These are phyloP conservation scores for Cochlearius cochlearius DNA, from an alignment of 2,113 vertebrate genomes.

Conservation along the genomic window DNA sequence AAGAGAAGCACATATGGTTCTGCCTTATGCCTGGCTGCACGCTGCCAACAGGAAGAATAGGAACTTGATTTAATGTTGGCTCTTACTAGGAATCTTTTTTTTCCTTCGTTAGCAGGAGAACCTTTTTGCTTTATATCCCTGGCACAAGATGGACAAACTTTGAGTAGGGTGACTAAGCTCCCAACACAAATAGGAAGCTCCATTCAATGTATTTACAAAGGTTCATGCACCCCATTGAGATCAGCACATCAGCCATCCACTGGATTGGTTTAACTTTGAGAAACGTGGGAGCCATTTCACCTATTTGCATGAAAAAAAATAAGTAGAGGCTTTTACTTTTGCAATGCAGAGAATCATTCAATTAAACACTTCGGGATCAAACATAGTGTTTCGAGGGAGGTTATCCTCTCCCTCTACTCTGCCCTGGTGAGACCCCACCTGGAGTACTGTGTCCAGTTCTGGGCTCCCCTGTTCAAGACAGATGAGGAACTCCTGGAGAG, in stretches of 20 bases:
- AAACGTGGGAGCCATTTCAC: background rate
- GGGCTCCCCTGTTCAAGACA: too few species aligned
- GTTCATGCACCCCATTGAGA: background rate
- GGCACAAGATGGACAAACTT: background rate
- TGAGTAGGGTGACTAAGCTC: background rate
- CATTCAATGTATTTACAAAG: background rate
- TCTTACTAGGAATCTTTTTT: background rate
- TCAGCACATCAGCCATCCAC: background rate
- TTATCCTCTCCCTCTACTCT: too few species aligned
- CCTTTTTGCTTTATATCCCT: background rate
- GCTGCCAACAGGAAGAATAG: constrained; percentile 54
- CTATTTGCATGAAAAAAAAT: background rate
- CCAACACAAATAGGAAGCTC: background rate
- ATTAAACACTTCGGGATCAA: background rate
- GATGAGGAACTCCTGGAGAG: too few species aligned
- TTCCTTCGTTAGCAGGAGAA: background rate
- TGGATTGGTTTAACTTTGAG: background rate
- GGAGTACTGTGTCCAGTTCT: too few species aligned
- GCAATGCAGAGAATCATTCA: background rate
- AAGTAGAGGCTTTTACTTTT: background rate
- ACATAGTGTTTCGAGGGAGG: too few species aligned
- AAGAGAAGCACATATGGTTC: constrained; percentile 55
- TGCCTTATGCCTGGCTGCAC: constrained; percentile 49
- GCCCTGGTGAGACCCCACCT: too few species aligned
- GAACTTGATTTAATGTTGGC: constrained; percentile 8